Evolutionary conservation across 2,888 invertebrate genomes (phyloP), one percentile per base, ranked within the genome.

Genomic region (Charanyca ferruginea): DNA sequence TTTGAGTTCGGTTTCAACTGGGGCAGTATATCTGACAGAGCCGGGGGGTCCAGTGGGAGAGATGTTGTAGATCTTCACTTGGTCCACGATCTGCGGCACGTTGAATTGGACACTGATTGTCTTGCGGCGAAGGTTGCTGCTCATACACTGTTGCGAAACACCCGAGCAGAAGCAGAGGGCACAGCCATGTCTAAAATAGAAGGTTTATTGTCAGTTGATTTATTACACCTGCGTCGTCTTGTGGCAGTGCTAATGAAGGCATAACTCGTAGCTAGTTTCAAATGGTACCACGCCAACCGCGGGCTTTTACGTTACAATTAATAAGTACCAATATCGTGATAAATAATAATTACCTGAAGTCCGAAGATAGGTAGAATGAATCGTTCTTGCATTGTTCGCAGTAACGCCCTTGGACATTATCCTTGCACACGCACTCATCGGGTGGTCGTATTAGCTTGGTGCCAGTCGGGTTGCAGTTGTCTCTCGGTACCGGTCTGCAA

Each of bases 101-200:
- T 93, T 94, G 84, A 95, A 95, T 20, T 86, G 86, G 0, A 91
- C 86, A 1, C 81, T 82, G 0, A 90, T 90, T 0, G 95, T 93
- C 77, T 97, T 97, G 63, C 98, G 96, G 72, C 97, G 97, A 93
- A 97, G 96, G 63, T 96, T 96, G 57, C 98, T 98, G 86, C 98
- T 98, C 63, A 96, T 96, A 90, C 99, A 99, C 76, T 97, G 96
- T 41, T 96, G 94, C 0, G 98, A 97, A 42, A 99, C 97, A 2
- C 99, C 99, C 96, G 98, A 98, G 91, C 99, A 99, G 98, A 99
- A 99, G 93, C 99, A 99, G 62, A 97, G 96, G 60, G 99, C 97
- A 91, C 99, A 99, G 48, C 99, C 99, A 80, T 97, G 97, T 77
- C 95, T 95, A 87, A 25, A 85, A 85, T 35, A 5, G 20, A 54